Evolutionary conservation across 2,888 invertebrate genomes (phyloP).

Genomic region (Sesia apiformis): DNA sequence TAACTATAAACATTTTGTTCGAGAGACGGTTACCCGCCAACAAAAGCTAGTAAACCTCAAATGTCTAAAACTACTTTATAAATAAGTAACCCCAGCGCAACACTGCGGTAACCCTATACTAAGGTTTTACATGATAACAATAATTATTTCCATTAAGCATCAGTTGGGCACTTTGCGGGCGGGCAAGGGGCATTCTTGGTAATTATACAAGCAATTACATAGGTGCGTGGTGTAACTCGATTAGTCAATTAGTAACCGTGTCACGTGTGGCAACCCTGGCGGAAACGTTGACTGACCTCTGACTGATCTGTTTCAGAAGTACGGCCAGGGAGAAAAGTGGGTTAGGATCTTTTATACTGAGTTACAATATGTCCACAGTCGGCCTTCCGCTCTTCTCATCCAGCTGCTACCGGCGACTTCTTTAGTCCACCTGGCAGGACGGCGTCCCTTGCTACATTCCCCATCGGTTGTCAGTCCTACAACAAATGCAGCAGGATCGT

Average conservation of each 20-base stretch:
- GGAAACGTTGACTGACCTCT: constrained; percentile 15
- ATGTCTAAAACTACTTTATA: not conserved
- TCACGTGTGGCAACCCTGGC: constrained; percentile 19
- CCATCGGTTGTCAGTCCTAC: too few species aligned
- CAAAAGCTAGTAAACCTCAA: not conserved
- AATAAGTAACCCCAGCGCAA: not conserved
- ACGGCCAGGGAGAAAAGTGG: not conserved
- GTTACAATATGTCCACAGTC: too few species aligned
- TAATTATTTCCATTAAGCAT: not conserved
- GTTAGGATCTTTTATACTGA: not conserved
- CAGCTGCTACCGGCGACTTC: too few species aligned
- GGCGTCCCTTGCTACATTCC: too few species aligned
- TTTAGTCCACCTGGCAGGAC: too few species aligned
- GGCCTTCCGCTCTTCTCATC: too few species aligned
- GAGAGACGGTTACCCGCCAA: too few species aligned
- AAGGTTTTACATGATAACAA: not conserved
- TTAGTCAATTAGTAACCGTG: constrained; percentile 29
- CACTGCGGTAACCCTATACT: not conserved
- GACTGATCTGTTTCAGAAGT: not conserved
- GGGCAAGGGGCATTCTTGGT: constrained; percentile 12
- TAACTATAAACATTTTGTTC: too few species aligned
- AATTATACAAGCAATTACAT: constrained; percentile 26
- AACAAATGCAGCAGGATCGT: too few species aligned
- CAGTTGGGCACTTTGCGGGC: not conserved
- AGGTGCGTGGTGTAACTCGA: constrained; percentile 24